These are phyloP conservation scores for Trichomycterus rosablanca DNA, from an alignment of 2,113 vertebrate genomes.

Conservation along the genomic window DNA sequence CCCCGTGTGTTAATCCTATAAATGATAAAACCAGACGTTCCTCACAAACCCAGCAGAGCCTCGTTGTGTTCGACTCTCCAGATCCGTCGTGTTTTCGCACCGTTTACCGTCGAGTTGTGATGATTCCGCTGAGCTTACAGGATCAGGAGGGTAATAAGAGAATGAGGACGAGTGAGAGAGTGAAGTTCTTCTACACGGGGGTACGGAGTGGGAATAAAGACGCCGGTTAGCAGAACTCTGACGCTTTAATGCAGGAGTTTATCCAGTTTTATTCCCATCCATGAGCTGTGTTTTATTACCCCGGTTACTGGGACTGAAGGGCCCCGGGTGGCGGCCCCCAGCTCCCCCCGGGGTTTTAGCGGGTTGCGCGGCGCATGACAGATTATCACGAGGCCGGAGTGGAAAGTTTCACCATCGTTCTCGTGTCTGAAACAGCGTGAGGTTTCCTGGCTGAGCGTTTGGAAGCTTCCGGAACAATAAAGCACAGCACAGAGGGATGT, in stretches of 20 bases:
- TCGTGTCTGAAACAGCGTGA: slow-evolving; percentile 61
- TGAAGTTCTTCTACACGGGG: slow-evolving; percentile 57
- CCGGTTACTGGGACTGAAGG: slow-evolving; percentile 53
- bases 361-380: slow-evolving; percentile 63
- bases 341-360: slow-evolving; percentile 51
- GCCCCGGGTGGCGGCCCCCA: no score
- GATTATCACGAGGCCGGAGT: slow-evolving; percentile 64
- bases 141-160: no score
- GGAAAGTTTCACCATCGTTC: slow-evolving; percentile 58
- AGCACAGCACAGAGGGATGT: slow-evolving; percentile 27
- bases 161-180: slow-evolving; percentile 36
- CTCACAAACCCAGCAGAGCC: no score
- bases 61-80: no score
- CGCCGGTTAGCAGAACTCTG: no score
- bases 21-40: no score
- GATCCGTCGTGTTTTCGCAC: no score
- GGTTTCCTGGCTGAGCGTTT: slow-evolving; percentile 61
- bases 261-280: slow-evolving; percentile 54
- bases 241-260: slow-evolving; percentile 67
- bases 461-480: slow-evolving; percentile 49
- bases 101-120: no score
- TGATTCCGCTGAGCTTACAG: no score
- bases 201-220: no score
- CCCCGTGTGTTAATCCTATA: no score
- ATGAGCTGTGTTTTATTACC: slow-evolving; percentile 50